Evolutionary conservation across 2,797 vertebrate genomes (phyloP).

Genomic region (Pterois miles): DNA sequence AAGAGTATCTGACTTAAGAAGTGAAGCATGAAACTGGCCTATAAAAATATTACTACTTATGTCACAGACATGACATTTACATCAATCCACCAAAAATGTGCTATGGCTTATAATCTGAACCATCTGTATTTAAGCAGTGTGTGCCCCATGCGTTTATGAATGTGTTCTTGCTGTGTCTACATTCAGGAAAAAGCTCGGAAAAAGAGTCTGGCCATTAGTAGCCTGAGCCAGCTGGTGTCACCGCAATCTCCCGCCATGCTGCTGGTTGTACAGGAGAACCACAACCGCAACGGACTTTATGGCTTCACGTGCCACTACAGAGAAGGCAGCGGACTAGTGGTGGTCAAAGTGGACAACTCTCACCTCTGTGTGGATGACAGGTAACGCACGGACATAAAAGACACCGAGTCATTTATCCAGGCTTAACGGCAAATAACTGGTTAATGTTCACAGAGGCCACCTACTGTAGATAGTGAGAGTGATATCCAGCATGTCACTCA

Average conservation of each 20-base stretch:
- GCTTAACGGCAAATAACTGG: neutral
- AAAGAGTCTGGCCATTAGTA: conserved; percentile 48
- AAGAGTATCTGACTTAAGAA: neutral
- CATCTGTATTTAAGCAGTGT: neutral
- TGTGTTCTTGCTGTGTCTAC: neutral
- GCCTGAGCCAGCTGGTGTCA: conserved; percentile 80
- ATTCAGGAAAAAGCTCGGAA: conserved; percentile 68
- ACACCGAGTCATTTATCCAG: neutral
- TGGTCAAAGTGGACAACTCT: conserved; percentile 62
- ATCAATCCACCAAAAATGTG: neutral
- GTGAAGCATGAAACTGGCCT: neutral
- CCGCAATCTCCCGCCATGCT: conserved; percentile 77
- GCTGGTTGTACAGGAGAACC: conserved; percentile 72
- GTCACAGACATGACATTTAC: neutral
- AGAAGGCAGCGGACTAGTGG: conserved; percentile 72
- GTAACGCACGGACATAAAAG: conserved; percentile 50
- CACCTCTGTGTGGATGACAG: conserved; percentile 78
- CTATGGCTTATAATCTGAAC: neutral
- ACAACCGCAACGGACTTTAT: conserved; percentile 62
- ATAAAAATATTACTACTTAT: neutral
- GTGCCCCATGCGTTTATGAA: neutral
- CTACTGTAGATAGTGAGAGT: conserved; percentile 9
- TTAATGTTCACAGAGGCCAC: conserved; percentile 3
- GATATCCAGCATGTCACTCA: conserved; percentile 16
- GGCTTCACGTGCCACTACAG: conserved; percentile 64